phyloP scores from a whole-genome alignment of 2,113 vertebrate species.

The Todiramphus chloris region DNA sequence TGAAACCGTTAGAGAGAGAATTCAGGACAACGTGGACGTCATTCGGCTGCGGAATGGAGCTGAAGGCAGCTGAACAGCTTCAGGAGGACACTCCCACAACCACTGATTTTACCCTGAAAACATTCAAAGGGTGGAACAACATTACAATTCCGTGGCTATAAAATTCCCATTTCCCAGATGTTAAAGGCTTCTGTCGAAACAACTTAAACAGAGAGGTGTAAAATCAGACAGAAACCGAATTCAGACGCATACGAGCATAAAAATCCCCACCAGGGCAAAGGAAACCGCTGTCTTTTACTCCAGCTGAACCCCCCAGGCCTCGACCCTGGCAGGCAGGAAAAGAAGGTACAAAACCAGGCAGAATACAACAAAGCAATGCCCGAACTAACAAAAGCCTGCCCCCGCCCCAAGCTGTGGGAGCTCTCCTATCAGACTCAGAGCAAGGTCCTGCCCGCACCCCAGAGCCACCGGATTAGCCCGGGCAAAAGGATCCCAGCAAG shows the following conservation, averaged over 20 bases:
- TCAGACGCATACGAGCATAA: neutral
- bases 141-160: neutral
- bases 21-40: neutral
- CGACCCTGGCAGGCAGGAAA: accelerated
- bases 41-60: neutral
- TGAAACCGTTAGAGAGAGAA: neutral
- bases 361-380: neutral
- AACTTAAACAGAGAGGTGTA: neutral
- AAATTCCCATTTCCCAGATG: neutral
- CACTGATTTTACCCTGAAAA: neutral
- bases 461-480: neutral
- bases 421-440: neutral
- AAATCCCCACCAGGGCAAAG: accelerated
- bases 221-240: neutral
- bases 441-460: too few species aligned
- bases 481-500: neutral
- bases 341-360: accelerated
- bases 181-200: neutral
- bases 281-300: neutral
- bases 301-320: neutral
- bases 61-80: neutral
- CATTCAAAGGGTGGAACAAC: neutral
- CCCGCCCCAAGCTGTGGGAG: accelerated
- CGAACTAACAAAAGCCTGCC: neutral
- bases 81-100: neutral